Conservation (phyloP, 2,113 vertebrate genomes). For the Poecile atricapillus region DNA sequence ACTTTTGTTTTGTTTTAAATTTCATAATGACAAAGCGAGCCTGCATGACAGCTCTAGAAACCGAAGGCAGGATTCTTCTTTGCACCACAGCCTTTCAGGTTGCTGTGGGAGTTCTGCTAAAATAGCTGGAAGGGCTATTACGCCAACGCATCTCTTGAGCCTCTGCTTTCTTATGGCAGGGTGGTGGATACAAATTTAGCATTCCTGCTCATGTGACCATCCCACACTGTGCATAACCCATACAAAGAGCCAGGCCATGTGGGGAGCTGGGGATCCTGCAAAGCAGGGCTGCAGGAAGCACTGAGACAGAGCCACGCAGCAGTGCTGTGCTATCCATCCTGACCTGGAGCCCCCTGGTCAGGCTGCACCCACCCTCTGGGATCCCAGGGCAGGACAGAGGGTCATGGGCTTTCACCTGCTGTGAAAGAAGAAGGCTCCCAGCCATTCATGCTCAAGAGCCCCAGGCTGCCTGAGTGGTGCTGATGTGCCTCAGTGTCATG, state of each 20-base stretch:
- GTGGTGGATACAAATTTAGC: background rate
- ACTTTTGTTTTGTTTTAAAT: background rate
- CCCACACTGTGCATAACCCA: background rate
- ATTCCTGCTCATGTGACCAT: background rate
- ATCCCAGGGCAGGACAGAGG: background rate
- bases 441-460: background rate
- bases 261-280: background rate
- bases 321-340: fast-evolving
- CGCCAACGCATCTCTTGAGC: background rate
- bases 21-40: background rate
- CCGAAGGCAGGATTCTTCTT: background rate
- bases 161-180: background rate
- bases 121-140: background rate
- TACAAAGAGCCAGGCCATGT: background rate
- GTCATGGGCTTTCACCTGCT: background rate
- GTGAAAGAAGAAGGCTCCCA: background rate
- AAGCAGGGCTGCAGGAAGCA: fast-evolving
- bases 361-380: fast-evolving
- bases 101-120: background rate
- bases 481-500: background rate
- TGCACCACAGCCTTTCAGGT: background rate
- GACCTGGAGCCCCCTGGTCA: fast-evolving
- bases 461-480: fast-evolving
- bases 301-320: fast-evolving
- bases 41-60: background rate